Percentiles rank a stretch among this genome's conserved stretches.
Evolutionary conservation across 2,797 vertebrate genomes (phyloP).

Genomic region (Clarias laeviceps): DNA sequence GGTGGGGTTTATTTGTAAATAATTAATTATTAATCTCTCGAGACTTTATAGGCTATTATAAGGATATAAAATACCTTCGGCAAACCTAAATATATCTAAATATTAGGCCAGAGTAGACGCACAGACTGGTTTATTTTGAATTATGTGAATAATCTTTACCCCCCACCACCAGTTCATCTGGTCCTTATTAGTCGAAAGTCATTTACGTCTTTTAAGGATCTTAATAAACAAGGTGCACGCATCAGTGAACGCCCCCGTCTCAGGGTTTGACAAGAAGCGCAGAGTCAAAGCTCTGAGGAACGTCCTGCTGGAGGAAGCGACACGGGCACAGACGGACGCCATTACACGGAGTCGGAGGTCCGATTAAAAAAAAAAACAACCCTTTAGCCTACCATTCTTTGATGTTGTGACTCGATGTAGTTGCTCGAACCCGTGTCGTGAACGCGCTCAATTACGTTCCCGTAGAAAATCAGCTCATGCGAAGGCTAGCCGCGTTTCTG

Average conservation of each 20-base stretch:
- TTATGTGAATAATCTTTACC: not conserved
- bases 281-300: conserved; percentile 28
- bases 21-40: not conserved
- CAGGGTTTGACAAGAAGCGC: conserved; percentile 39
- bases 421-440: conserved; percentile 52
- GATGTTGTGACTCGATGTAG: conserved; percentile 30
- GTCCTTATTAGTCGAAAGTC: conserved; percentile 13
- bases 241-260: conserved; percentile 31
- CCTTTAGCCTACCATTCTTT: conserved; percentile 46
- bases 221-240: conserved; percentile 33
- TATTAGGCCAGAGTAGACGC: not conserved
- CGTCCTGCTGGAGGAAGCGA: conserved; percentile 55
- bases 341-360: conserved; percentile 80
- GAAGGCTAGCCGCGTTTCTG: not conserved
- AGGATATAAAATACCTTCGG: not conserved
- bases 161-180: not conserved
- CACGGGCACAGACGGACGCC: conserved; percentile 72
- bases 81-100: not conserved
- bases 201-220: not conserved
- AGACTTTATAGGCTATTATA: not conserved
- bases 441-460: conserved; percentile 22
- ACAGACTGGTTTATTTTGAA: not conserved
- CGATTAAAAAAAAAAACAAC: conserved; percentile 58
- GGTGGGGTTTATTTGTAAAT: not conserved
- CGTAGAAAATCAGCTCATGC: not conserved